Evolutionary conservation across 2,797 vertebrate genomes (phyloP), one percentile per base, ranked within the genome.

Genomic region (Crax fasciolata): DNA sequence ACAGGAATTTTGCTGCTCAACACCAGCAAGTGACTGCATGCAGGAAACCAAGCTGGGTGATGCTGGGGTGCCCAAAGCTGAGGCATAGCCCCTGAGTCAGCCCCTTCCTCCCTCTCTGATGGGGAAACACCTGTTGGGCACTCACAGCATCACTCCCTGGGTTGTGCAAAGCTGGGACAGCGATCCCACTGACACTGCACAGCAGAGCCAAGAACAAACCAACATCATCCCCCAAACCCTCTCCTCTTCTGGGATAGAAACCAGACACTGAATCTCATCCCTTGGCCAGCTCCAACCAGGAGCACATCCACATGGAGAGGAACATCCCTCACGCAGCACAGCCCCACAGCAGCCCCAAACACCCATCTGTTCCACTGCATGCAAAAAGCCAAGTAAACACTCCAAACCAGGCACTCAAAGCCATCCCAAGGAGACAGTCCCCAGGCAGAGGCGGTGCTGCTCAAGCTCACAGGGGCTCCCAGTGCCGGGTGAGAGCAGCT

Each of bases 121-220:
- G 6, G 7, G 23, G 23, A 3, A 59, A 23, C 6, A 7, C 2
- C 0, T 4, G 39, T 21, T 15, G 2, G 39, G 49, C 11, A 49
- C 39, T 77, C 12, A 0, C 0, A 6, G 49, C 75, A 41, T 51
- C 61, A 0, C 62, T 72, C 11, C 51, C 41, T 4, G 11, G 9
- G 5, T 15, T 9, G 77, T 8, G 32, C 23, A 3, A 75, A 62
- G 8, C 2, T 1, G 4, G 54, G 28, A 17, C 65, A 32, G 17
- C 2, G 2, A 16, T 58, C 59, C 18, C 8, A 63, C 23, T 15
- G 15, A 0, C 0, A 2, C 16, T 25, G 10, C 1, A 1, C 43
- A 21, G 48, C 32, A 90, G 49, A 82, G 51, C 41, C 2, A 0
- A 32, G 14, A 49, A 13, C 24, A 57, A 81, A 28, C 14, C 32